phyloP scores from a whole-genome alignment of 1,140 invertebrate species.

The Drosophila orena region DNA sequence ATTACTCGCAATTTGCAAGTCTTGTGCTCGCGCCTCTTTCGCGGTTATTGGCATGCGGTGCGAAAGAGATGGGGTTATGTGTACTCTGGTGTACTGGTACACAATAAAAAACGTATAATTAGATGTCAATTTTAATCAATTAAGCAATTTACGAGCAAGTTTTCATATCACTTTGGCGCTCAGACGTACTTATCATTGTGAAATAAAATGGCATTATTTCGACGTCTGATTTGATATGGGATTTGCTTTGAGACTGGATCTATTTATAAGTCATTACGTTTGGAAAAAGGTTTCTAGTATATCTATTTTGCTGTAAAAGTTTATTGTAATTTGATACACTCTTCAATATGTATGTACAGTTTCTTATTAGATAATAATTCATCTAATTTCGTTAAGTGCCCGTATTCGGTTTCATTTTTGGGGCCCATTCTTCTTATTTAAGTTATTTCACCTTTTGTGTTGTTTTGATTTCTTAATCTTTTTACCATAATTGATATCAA shows the following conservation, averaged over 20 bases:
- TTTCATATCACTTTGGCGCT: conserved; percentile 11
- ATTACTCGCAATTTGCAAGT: conserved; percentile 84
- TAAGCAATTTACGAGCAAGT: conserved; percentile 29
- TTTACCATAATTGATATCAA: conserved; percentile 84
- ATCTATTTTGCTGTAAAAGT: too few species aligned
- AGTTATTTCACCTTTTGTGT: conserved; percentile 68
- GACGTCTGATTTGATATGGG: background rate
- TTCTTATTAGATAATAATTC: too few species aligned
- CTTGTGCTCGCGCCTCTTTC: conserved; percentile 50
- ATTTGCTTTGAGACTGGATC: conserved; percentile 7
- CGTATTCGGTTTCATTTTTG: conserved; percentile 55
- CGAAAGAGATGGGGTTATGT: conserved; percentile 10
- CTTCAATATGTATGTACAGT: too few species aligned
- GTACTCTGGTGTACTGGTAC: conserved; percentile 11
- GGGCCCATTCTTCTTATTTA: conserved; percentile 68
- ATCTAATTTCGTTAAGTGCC: conserved; percentile 11
- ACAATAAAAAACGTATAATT: conserved; percentile 42
- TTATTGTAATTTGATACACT: too few species aligned
- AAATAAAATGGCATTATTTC: conserved; percentile 21
- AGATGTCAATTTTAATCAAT: conserved; percentile 42
- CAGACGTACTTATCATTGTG: conserved; percentile 6
- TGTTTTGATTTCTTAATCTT: conserved; percentile 83
- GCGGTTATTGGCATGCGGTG: conserved; percentile 36
- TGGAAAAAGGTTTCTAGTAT: background rate
- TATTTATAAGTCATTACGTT: background rate